Evolutionary conservation across 2,888 invertebrate genomes (phyloP).

Genomic region (Carabus problematicus): DNA sequence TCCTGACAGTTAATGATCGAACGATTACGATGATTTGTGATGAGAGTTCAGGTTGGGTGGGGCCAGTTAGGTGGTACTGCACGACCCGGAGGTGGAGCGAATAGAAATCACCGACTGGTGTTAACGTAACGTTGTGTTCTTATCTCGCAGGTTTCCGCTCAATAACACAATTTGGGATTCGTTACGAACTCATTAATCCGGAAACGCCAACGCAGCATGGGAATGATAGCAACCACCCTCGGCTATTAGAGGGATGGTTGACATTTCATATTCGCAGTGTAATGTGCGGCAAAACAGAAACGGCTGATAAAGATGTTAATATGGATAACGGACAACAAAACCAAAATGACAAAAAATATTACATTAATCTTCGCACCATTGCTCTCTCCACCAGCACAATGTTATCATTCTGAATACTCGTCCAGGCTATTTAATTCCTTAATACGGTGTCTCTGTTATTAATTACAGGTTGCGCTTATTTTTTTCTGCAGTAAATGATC

Average conservation of each 20-base stretch:
- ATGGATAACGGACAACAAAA: constrained; percentile 23
- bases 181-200: constrained; percentile 49
- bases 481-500: too few species aligned
- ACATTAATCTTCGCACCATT: constrained; percentile 5
- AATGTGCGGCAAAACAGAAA: constrained; percentile 35
- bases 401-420: too few species aligned
- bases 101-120: neutral
- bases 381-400: too few species aligned
- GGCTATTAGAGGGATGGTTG: neutral
- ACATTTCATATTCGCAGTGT: neutral
- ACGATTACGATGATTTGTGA: too few species aligned
- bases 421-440: too few species aligned
- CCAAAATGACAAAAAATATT: constrained; percentile 13
- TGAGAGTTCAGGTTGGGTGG: neutral
- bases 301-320: constrained; percentile 36
- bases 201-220: constrained; percentile 9
- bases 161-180: constrained; percentile 58
- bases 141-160: constrained; percentile 58
- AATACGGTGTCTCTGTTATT: too few species aligned
- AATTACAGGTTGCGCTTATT: too few species aligned
- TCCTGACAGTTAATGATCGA: too few species aligned
- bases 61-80: neutral
- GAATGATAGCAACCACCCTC: constrained; percentile 14
- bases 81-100: neutral
- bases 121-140: constrained; percentile 47